Evolutionary conservation across 2,797 vertebrate species (phyloP), one percentile per base, ranked within the genome.

Genomic region (Poliocrania exsul): DNA sequence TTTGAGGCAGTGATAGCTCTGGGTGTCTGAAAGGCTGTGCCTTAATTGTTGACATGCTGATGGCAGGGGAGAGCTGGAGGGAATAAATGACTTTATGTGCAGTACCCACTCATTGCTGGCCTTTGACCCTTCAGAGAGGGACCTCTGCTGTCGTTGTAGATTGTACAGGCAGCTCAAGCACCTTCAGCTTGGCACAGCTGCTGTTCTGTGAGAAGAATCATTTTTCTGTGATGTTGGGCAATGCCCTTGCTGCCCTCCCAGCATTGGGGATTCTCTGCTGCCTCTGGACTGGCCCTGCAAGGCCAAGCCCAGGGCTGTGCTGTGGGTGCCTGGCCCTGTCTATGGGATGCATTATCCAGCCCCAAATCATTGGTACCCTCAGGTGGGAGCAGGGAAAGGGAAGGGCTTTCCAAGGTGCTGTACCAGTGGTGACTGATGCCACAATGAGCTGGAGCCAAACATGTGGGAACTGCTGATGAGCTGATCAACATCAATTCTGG

Each of bases 401-500:
- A 51, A 51, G 25, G 38, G 15, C 16, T 71, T 53, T 65, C 21
- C 81, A 56, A 40, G 29, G 53, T 57, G 35, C 73, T 54, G 26
- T 16, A 2, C 29, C 5, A 1, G 5, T n/a, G 23, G 51, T 74
- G 72, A 29, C 29, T 78, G 72, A 40, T 86, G 77, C 47, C 47
- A 72, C 28, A 8, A 20, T 21, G 65, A 91, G 79, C 72, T 47
- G 62, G 31, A 91, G 84, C 89, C 84, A 87, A 44, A 61, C 42
- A 11, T 90, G 86, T 54, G 84, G 79, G 83, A 78, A 28, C 25
- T 86, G 77, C 93, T 74, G 61, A 6, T 69, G 90, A 94, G 85
- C 90, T 94, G 70, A 95, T 73, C 91, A 83, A 82, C 62, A 25
- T 80, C 38, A 65, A 21, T 74, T 65, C n/a, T 81, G 85, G 50